Base-by-base conservation (phyloP, 2,888 invertebrate genomes). In the Sarcophaga carnaria region DNA sequence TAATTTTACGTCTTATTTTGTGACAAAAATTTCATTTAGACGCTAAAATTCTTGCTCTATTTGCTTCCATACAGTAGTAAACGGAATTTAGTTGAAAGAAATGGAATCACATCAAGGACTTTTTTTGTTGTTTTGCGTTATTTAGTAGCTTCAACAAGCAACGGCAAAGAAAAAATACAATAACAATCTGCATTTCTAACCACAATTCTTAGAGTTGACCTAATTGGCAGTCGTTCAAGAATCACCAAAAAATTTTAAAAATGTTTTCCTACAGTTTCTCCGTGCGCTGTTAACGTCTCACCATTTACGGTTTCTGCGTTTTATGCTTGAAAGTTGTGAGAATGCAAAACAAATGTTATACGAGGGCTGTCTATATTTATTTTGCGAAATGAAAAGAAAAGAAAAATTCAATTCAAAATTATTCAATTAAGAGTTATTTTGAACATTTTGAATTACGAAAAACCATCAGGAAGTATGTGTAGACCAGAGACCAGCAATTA, bases 141-240 rank as follows among this genome's bases (percentile, higher is more conserved):
- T 14, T 17, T 14, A 5, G 54, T 54, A 54, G 17, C 17, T 14
- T 14, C 14, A 54, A 17, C 54, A 54, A 22, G 4, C 20, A 14
- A 12, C 49, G 11, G 4, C 5, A 20, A 69, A 47, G n/a, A 47
- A 69, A 69, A 69, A 69, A n/a, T 49, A 49, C 60, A 62, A 59
- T 47, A 75, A 62, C 64, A 47, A 62, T 75, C 47, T 63, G 37
- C 47, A 75, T 74, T 75, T 27, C 27, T 6, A 67, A 69, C 62
- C 67, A 22, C 60, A 69, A 27, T 75, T 75, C n/a, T 69, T 62
- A 69, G 14, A 63, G 75, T 76, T 82, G 81, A 82, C 81, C 81
- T 71, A 82, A 82, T 82, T 82, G 81, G 81, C 81, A 82, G 47
- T 70, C 69, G 63, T 76, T 82, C 76, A 82, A 82, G 62, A 76